Evolutionary conservation across 2,113 vertebrate species (phyloP), one percentile per base, ranked within the genome.

Genomic region (human): DNA sequence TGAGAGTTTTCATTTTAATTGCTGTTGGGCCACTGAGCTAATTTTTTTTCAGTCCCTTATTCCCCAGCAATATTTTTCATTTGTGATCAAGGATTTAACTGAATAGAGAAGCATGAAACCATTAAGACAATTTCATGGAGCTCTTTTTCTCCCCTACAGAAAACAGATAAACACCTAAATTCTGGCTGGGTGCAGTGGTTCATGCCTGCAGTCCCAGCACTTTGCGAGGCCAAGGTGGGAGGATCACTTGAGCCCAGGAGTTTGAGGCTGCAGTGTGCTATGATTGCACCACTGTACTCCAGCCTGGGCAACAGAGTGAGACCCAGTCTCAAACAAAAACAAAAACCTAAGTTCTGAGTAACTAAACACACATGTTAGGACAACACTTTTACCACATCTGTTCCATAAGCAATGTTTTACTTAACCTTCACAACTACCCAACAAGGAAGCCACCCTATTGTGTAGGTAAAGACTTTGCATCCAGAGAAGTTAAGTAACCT

Each of bases 61-160:
- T 75, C 45, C 17, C 45, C 55, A 75, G 66, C n/a, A 80, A 25
- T 70, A n/a, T 90, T 93, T 89, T n/a, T 18, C 27, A n/a, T 16
- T 82, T 52, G 32, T 30, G 32, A 64, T 75, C 45, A 45, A 89
- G 81, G 68, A 50, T 90, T 76, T 59, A 72, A 73, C 43, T 86
- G 78, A 68, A 78, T 4, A 79, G 78, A 83, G 86, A 93, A 94
- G 40, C 90, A 30, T 83, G 79, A 90, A 90, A 86, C 87, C 45
- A 2, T 86, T n/a, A 87, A 61, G 75, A 55, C 55, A 30, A 22
- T 82, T 82, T 88, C 73, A 18, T 64, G 73, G 43, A 48, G 68
- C 57, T 66, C 13, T 32, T 92, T 83, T 61, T 40, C 32, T 61
- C 20, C 11, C 35, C 23, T 22, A 8, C 30, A 40, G 66, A 93